Conservation (phyloP, 2,113 vertebrate species). For the Aramus guarauna region DNA sequence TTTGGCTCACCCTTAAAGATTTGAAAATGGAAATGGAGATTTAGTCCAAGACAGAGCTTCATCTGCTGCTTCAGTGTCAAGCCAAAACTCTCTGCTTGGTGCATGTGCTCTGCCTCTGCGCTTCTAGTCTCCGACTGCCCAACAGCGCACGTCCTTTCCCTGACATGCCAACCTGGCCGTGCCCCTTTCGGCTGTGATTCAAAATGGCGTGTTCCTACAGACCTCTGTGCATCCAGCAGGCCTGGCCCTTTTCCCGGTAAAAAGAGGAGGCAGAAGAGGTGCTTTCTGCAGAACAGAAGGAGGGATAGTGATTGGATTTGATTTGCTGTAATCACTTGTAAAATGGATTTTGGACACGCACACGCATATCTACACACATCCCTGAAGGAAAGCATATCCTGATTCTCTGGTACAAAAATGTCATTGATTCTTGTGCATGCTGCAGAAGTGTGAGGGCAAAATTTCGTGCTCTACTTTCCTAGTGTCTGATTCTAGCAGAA, state of each 20-base stretch:
- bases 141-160: neutral
- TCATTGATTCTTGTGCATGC: neutral
- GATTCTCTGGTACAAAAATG: neutral
- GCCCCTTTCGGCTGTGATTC: neutral
- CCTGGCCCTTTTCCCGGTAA: neutral
- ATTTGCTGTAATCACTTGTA: neutral
- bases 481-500: neutral
- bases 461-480: neutral
- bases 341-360: neutral
- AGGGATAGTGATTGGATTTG: neutral
- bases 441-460: neutral
- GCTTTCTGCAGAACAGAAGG: neutral
- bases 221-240: neutral
- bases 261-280: neutral
- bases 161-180: neutral
- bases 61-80: neutral
- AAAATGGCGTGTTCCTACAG: neutral
- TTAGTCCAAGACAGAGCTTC: neutral
- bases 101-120: fast-evolving
- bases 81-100: neutral
- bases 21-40: neutral
- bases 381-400: neutral
- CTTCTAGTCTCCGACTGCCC: fast-evolving
- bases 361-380: neutral
- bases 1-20: neutral